phyloP scores from a whole-genome alignment of 2,113 vertebrate genomes.

The Chinchilla lanigera region DNA sequence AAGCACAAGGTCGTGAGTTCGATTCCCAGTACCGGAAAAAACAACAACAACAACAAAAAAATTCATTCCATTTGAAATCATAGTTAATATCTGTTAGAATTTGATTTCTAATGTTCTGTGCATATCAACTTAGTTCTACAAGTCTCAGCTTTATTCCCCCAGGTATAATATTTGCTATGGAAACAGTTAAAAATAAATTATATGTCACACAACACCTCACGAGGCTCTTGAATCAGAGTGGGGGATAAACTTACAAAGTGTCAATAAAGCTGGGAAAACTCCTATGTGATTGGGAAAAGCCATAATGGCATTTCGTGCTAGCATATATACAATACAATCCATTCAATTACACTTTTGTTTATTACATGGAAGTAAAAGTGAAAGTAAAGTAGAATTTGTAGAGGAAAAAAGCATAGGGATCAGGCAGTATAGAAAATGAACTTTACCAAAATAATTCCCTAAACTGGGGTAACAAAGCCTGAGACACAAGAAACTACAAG shows the following conservation, averaged over 20 bases:
- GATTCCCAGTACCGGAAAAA: no score
- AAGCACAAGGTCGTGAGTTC: no score
- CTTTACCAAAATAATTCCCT: conserved; percentile 43
- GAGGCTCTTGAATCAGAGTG: conserved; percentile 43
- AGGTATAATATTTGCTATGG: conserved; percentile 14
- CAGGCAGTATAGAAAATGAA: background rate
- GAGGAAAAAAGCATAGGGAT: background rate
- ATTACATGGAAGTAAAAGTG: background rate
- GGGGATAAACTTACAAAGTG: background rate
- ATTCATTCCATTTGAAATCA: conserved; percentile 2
- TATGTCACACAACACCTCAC: conserved; percentile 45
- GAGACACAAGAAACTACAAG: background rate
- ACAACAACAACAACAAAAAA: no score
- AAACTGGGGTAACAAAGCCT: conserved; percentile 9
- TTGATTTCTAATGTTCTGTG: conserved; percentile 36
- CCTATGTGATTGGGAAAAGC: background rate
- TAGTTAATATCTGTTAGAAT: conserved; percentile 20
- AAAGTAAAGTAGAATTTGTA: background rate
- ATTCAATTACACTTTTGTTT: background rate
- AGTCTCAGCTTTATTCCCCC: conserved; percentile 41
- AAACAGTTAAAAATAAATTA: conserved; percentile 63
- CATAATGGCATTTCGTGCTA: background rate
- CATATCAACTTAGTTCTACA: background rate
- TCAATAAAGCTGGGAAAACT: conserved; percentile 41
- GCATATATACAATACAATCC: background rate